These are phyloP conservation scores for Artibeus jamaicensis DNA, from an alignment of 2,797 vertebrate genomes.

Conservation along the genomic window DNA sequence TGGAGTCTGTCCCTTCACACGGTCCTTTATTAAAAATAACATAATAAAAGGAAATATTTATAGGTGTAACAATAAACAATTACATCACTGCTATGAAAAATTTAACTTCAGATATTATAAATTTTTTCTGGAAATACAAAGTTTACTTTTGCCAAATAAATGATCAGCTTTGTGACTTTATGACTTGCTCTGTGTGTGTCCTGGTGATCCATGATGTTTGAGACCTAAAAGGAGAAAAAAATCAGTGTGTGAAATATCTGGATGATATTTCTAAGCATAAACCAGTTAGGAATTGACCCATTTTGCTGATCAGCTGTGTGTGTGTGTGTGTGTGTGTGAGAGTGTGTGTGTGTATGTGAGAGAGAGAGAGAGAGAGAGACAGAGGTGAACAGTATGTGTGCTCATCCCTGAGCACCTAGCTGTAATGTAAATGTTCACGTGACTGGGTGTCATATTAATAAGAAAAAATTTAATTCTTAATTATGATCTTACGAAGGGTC, in stretches of 20 bases:
- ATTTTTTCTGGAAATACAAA: not conserved
- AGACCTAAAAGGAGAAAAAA: not conserved
- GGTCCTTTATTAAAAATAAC: not conserved
- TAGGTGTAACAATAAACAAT: not conserved
- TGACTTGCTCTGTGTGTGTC: not conserved
- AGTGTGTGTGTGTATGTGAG: too few relatives aligned
- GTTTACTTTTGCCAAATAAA: not conserved
- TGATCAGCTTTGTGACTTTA: not conserved
- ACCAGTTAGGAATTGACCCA: not conserved
- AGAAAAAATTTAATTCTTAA: not conserved
- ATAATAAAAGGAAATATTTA: not conserved
- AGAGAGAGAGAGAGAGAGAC: too few relatives aligned
- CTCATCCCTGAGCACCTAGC: not conserved
- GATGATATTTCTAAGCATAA: not conserved
- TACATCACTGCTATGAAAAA: not conserved
- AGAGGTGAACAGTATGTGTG: not conserved
- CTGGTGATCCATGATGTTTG: not conserved
- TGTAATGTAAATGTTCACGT: not conserved
- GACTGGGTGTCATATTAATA: not conserved
- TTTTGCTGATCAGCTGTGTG: not conserved
- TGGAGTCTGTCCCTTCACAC: not conserved
- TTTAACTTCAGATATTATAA: not conserved
- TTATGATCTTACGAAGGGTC: not conserved
- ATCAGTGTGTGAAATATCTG: not conserved
- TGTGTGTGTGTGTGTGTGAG: not conserved